Evolutionary conservation across 2,113 vertebrate species (phyloP).

Genomic region (Nothocercus nigrocapillus): DNA sequence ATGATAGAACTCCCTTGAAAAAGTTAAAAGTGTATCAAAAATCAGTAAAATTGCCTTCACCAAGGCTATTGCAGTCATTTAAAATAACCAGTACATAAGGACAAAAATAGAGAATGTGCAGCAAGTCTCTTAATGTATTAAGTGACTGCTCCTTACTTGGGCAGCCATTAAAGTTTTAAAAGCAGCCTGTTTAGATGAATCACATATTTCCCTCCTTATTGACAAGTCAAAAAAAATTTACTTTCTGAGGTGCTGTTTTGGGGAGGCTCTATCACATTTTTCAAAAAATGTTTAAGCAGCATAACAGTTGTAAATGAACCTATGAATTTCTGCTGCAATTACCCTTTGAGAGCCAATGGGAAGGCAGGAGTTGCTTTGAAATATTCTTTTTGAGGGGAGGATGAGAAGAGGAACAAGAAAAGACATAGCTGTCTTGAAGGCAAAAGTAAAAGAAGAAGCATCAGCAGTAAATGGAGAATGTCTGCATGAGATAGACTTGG

Average conservation of each 20-base stretch:
- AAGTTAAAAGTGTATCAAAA: not conserved
- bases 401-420: not conserved
- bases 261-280: not conserved
- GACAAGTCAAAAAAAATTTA: not conserved
- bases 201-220: not conserved
- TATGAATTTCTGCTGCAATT: not conserved
- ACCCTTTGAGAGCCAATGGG: not conserved
- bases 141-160: not conserved
- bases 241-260: not conserved
- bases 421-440: not conserved
- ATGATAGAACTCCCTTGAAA: not conserved
- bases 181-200: not conserved
- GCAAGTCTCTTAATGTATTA: accelerated
- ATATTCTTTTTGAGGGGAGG: no score
- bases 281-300: not conserved
- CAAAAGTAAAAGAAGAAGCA: not conserved
- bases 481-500: not conserved
- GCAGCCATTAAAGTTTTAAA: not conserved
- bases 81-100: not conserved
- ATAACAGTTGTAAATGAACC: not conserved
- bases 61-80: not conserved
- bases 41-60: not conserved
- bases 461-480: not conserved
- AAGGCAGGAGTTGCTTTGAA: not conserved
- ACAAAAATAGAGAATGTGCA: not conserved